phyloP scores from a whole-genome alignment of 2,797 vertebrate species.

The Tokudaia tokunoshimensis region DNA sequence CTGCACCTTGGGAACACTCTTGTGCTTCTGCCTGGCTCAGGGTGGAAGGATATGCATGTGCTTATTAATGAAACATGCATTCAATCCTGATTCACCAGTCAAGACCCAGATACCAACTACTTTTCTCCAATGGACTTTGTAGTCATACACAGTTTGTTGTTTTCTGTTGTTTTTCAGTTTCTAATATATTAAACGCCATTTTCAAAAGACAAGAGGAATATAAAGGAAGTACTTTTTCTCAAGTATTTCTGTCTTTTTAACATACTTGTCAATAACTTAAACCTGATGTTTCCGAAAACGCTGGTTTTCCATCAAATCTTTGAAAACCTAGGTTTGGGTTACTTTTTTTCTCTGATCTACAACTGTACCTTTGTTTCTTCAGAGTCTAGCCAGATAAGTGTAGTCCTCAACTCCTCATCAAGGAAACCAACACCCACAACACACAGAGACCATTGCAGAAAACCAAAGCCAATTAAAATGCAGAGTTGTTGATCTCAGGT shows the following conservation, averaged over 20 bases:
- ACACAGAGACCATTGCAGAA: neutral
- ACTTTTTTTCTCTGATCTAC: neutral
- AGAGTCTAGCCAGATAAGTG: too few species aligned
- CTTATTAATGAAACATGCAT: conserved; percentile 86
- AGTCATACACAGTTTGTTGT: neutral
- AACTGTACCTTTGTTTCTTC: neutral
- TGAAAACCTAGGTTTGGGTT: conserved; percentile 3
- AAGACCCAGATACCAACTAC: neutral
- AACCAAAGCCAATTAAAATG: neutral
- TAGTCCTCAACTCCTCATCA: neutral
- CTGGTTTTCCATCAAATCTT: neutral
- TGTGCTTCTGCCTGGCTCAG: conserved; percentile 84
- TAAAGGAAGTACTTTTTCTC: neutral
- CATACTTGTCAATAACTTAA: neutral
- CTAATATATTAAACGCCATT: neutral
- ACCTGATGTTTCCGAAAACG: neutral
- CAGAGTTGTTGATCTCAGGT: neutral
- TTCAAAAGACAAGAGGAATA: neutral
- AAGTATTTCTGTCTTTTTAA: neutral
- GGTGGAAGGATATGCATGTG: conserved; percentile 76
- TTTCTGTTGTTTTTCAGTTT: neutral
- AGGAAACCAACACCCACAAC: neutral
- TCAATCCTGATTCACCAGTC: conserved; percentile 67
- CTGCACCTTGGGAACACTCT: conserved; percentile 83
- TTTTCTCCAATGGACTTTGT: neutral